Evolutionary conservation across 1,140 invertebrate genomes (phyloP).

Genomic region (Drosophila teissieri): DNA sequence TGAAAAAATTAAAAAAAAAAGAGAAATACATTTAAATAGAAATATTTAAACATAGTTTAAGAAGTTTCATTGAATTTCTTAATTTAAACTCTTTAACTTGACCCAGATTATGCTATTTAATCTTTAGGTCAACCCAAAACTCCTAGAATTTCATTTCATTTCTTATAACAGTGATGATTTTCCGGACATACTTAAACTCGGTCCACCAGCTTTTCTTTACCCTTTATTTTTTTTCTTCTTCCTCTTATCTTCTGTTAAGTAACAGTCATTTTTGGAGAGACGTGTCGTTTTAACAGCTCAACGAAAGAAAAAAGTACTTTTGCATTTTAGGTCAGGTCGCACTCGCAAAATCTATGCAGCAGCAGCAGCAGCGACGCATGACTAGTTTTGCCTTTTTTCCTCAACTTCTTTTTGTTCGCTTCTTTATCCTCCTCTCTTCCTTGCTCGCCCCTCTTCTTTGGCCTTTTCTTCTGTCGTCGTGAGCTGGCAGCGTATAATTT

Average conservation of each 20-base stretch:
- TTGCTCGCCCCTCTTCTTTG: constrained; percentile 13
- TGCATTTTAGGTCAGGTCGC: constrained; percentile 84
- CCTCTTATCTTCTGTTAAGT: constrained; percentile 40
- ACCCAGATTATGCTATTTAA: neutral
- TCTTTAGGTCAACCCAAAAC: neutral
- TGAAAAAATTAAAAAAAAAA: neutral
- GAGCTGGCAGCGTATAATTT: constrained; percentile 70
- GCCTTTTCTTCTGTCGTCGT: constrained; percentile 54
- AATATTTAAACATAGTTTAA: too few species aligned
- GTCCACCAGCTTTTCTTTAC: neutral
- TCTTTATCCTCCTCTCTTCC: constrained; percentile 1
- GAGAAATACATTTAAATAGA: too few species aligned
- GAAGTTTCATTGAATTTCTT: neutral
- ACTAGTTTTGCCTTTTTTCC: constrained; percentile 57
- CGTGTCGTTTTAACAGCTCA: constrained; percentile 28
- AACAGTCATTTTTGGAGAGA: constrained; percentile 24
- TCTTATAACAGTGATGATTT: neutral
- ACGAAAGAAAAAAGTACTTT: constrained; percentile 45
- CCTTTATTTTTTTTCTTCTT: constrained; percentile 1
- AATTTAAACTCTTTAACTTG: neutral
- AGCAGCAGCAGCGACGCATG: constrained; percentile 55
- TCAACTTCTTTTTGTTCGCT: neutral
- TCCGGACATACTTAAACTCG: neutral
- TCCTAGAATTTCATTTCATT: neutral
- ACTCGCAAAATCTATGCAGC: constrained; percentile 80